A percentile compares a stretch with the other conserved stretches of the same genome.
Evolutionary conservation across 2,888 invertebrate species (phyloP).

Genomic region (Cheilosia grossa): DNA sequence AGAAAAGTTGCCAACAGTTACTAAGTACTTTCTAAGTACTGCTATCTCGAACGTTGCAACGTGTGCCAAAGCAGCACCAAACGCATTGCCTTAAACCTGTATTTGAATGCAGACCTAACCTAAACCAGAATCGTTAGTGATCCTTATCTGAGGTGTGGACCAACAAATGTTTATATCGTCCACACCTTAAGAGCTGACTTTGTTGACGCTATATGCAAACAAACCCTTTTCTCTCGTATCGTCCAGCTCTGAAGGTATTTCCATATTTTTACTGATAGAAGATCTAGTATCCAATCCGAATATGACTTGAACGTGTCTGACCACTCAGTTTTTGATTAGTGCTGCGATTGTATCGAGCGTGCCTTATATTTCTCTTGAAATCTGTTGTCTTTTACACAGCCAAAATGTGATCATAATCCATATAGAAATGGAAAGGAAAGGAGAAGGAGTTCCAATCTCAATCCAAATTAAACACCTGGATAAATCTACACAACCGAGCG

Average conservation of each 20-base stretch:
- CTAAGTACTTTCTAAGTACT: not conserved
- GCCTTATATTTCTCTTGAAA: constrained; percentile 10
- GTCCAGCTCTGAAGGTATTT: not conserved
- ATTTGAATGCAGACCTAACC: not conserved
- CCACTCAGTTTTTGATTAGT: constrained; percentile 18
- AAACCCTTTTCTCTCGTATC: constrained; percentile 26
- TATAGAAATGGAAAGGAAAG: not conserved
- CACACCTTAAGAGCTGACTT: constrained; percentile 22
- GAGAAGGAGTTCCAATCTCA: not conserved
- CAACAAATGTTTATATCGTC: constrained; percentile 21
- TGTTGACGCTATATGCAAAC: constrained; percentile 28
- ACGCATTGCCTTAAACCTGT: not conserved
- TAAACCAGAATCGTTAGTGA: constrained; percentile 9
- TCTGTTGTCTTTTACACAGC: not conserved
- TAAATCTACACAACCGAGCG: too few species aligned
- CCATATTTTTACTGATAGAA: constrained; percentile 16
- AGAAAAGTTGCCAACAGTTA: not conserved
- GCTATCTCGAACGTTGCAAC: too few species aligned
- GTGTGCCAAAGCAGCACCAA: too few species aligned
- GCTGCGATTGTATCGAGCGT: not conserved
- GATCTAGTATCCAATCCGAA: constrained; percentile 45
- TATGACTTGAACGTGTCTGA: constrained; percentile 29
- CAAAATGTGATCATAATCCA: constrained; percentile 1
- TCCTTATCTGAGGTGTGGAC: constrained; percentile 50
- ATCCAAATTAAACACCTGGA: not conserved